Evolutionary conservation across 2,113 vertebrate species (phyloP).

Genomic region (Cnemophilus loriae): DNA sequence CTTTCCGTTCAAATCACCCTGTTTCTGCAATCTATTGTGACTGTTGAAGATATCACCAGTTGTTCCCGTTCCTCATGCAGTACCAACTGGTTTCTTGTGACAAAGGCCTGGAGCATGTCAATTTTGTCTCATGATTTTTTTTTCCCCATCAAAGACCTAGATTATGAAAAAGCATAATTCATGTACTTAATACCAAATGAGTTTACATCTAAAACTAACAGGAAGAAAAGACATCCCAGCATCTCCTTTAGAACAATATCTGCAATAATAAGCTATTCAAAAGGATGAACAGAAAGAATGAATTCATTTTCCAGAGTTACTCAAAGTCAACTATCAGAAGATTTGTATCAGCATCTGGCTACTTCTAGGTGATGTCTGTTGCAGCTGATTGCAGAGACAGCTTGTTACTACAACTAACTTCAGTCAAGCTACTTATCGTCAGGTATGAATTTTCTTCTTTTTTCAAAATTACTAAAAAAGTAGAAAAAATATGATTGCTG

Average conservation of each 20-base stretch:
- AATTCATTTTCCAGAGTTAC: neutral
- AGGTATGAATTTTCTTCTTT: neutral
- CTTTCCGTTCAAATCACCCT: neutral
- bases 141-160: neutral
- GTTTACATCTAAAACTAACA: neutral
- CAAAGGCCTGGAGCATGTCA: neutral
- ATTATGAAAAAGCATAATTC: neutral
- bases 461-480: neutral
- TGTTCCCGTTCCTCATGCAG: neutral
- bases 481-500: neutral
- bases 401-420: neutral
- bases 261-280: neutral
- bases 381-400: neutral
- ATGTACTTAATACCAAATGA: neutral
- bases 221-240: neutral
- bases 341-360: neutral
- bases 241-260: neutral
- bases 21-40: neutral
- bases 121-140: neutral
- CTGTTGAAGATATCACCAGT: neutral
- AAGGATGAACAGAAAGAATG: neutral
- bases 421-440: neutral
- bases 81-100: neutral
- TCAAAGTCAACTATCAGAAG: neutral
- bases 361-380: neutral